Base-by-base conservation (phyloP, 1,140 invertebrate species). In the Onthophagus taurus region DNA sequence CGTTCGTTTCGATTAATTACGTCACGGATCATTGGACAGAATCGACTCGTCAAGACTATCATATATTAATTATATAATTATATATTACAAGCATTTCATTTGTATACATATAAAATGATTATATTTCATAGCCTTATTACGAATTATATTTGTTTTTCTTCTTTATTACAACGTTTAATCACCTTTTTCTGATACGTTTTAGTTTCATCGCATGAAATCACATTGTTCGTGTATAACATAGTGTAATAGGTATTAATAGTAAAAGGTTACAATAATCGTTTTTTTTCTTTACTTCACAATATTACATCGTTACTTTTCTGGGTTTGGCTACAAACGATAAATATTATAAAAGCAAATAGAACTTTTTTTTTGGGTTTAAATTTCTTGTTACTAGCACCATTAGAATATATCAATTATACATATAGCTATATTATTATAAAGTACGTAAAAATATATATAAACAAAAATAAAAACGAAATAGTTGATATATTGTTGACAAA, bases 141-240 rank as follows among this genome's bases (percentile, higher is more conserved):
- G n/a, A n/a, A n/a, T 26, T 42, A 41, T 46, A 41, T 46, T 31
- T 35, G 31, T 45, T 30, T 49, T 31, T 48, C 39, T 48, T 35
- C 30, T 44, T 41, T 44, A 39, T 43, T 51, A 39, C 37, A 41
- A 7, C n/a, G 21, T 43, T 60, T 59, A 60, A 61, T 63, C 59
- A 63, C 59, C 58, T 55, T 61, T n/a, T 60, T 51, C 54, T 63
- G 61, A 63, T 63, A 63, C 61, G 61, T 63, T 59, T 63, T 52
- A 50, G 61, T 63, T 63, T 54, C 60, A 49, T 53, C 59, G 59
- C 46, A 47, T 53, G 47, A 53, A 57, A 63, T 63, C 61, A 61
- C 58, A 63, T 58, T n/a, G 50, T 42, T 53, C n/a, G n/a, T n/a
- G n/a, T n/a, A n/a, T n/a, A n/a, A n/a, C n/a, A n/a, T n/a, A n/a